Conservation (phyloP, 2,888 invertebrate genomes). For the Chromoteleia sp. region DNA sequence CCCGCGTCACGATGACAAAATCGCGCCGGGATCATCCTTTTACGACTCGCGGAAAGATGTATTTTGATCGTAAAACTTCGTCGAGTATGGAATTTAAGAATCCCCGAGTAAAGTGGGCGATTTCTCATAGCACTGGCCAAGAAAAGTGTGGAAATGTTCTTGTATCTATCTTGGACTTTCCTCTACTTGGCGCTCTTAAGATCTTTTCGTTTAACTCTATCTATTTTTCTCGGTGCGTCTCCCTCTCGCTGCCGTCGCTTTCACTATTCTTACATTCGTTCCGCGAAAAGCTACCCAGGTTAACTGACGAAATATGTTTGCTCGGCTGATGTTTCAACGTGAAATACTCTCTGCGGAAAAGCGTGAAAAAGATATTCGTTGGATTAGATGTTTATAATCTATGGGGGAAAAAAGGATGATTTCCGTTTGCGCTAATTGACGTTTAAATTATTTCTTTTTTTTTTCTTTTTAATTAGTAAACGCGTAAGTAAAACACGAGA, state of each 20-base stretch:
- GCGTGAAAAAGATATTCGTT: slow-evolving; percentile 32
- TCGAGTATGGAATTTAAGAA: slow-evolving; percentile 70
- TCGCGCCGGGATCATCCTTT: slow-evolving; percentile 63
- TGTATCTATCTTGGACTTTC: slow-evolving; percentile 71
- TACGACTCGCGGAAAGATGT: slow-evolving; percentile 59
- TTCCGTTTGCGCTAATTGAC: background rate
- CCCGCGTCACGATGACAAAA: slow-evolving; percentile 60
- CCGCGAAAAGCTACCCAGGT: slow-evolving; percentile 60
- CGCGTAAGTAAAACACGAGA: too few relatives aligned
- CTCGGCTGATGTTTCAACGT: slow-evolving; percentile 48
- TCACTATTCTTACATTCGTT: slow-evolving; percentile 68
- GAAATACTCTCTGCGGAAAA: slow-evolving; percentile 48
- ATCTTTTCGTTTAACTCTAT: slow-evolving; percentile 71
- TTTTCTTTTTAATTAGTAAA: too few relatives aligned
- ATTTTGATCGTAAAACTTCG: slow-evolving; percentile 68
- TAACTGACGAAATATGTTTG: slow-evolving; percentile 70
- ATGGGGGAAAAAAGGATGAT: background rate
- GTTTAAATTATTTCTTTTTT: background rate
- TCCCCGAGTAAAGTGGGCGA: slow-evolving; percentile 69
- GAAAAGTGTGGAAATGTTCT: slow-evolving; percentile 68
- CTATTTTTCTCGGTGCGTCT: slow-evolving; percentile 53
- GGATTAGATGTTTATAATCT: slow-evolving; percentile 43
- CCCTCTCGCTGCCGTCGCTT: slow-evolving; percentile 25
- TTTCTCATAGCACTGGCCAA: slow-evolving; percentile 67
- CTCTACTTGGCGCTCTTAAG: slow-evolving; percentile 67